Conservation (phyloP, 1,140 invertebrate species). For the Calosoma granatense region DNA sequence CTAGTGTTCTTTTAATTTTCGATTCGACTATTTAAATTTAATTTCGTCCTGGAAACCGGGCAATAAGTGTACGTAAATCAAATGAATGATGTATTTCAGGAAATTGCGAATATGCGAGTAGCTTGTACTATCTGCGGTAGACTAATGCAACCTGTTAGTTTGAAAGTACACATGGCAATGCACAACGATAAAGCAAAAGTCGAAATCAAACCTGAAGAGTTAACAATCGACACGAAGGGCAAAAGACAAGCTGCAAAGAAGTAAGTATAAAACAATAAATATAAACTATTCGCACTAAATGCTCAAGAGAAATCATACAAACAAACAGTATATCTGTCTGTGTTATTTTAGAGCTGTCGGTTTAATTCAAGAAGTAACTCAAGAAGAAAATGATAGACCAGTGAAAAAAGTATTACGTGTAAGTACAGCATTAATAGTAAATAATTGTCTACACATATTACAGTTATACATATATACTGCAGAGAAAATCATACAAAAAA, state of each 20-base stretch:
- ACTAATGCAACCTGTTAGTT: constrained; percentile 46
- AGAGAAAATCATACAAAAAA: not conserved
- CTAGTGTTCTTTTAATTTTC: constrained; percentile 15
- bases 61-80: too few relatives aligned
- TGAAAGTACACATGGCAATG: constrained; percentile 38
- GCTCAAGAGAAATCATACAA: constrained; percentile 1
- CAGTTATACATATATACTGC: too few relatives aligned
- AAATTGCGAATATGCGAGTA: constrained; percentile 39
- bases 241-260: constrained; percentile 45
- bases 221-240: too few relatives aligned
- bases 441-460: too few relatives aligned
- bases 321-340: constrained; percentile 7
- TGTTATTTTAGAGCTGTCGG: constrained; percentile 2
- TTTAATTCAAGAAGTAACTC: not conserved
- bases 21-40: constrained; percentile 12
- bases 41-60: too few relatives aligned
- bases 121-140: constrained; percentile 44
- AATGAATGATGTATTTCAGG: constrained; percentile 36
- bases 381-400: constrained; percentile 4
- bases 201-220: constrained; percentile 15
- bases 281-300: constrained; percentile 8
- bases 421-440: not conserved
- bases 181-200: constrained; percentile 31
- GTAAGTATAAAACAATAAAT: constrained; percentile 34
- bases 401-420: not conserved